Evolutionary conservation across 2,888 invertebrate genomes (phyloP).

Genomic region (Acheta domesticus): DNA sequence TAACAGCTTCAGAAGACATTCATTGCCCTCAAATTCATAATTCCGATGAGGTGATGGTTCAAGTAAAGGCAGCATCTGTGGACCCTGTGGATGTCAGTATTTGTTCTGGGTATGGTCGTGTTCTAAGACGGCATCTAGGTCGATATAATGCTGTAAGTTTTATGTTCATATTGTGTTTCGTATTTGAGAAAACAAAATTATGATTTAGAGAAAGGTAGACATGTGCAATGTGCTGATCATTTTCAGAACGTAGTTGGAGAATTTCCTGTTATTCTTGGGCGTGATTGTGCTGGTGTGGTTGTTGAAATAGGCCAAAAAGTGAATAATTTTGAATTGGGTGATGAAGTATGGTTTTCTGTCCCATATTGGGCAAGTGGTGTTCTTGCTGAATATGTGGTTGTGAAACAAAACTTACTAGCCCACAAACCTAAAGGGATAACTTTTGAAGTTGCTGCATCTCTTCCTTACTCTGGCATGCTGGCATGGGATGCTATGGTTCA

Average conservation of each 20-base stretch:
- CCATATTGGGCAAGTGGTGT: slow-evolving; percentile 59
- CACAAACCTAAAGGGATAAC: slow-evolving; percentile 55
- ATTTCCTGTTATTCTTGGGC: slow-evolving; percentile 58
- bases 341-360: slow-evolving; percentile 58
- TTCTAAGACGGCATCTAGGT: slow-evolving; percentile 48
- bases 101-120: slow-evolving; percentile 55
- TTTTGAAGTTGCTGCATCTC: slow-evolving; percentile 58
- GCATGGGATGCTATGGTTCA: slow-evolving; percentile 54
- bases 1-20: slow-evolving; percentile 54
- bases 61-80: slow-evolving; percentile 60
- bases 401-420: slow-evolving; percentile 53
- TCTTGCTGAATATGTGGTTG: slow-evolving; percentile 55
- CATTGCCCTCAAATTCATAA: slow-evolving; percentile 52
- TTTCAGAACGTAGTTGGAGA: slow-evolving; percentile 45
- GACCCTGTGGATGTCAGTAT: slow-evolving; percentile 59
- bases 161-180: neutral
- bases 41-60: slow-evolving; percentile 56
- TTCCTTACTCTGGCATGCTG: slow-evolving; percentile 58
- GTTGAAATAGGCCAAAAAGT: slow-evolving; percentile 59
- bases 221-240: neutral
- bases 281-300: slow-evolving; percentile 61
- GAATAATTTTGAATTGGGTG: slow-evolving; percentile 57
- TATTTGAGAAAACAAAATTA: too few species aligned
- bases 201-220: too few species aligned
- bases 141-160: slow-evolving; percentile 38